Percentiles rank a stretch among this genome's conserved stretches.
These are phyloP conservation scores for Colletes collaris DNA, from an alignment of 2,888 invertebrate genomes.

Conservation along the genomic window DNA sequence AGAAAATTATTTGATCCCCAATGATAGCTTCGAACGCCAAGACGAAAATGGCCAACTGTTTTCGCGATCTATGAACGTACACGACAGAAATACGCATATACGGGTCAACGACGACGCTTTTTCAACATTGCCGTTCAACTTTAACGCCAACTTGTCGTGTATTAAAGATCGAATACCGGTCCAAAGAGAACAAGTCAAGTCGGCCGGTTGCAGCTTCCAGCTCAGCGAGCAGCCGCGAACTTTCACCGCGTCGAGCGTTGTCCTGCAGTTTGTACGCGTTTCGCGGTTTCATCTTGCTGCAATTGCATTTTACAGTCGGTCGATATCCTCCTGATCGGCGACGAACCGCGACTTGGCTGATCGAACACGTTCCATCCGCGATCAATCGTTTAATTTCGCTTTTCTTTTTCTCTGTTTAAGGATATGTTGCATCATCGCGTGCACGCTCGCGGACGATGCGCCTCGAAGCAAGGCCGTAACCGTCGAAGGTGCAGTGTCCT, in stretches of 20 bases:
- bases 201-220: conserved; percentile 51
- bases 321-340: conserved; percentile 1
- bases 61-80: no score
- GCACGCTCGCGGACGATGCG: conserved; percentile 84
- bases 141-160: conserved; percentile 36
- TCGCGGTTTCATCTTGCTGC: conserved; percentile 19
- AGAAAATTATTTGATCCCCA: no score
- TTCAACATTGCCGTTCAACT: neutral
- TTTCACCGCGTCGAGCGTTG: conserved; percentile 70
- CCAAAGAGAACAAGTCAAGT: conserved; percentile 47
- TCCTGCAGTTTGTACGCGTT: conserved; percentile 56
- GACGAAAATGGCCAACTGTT: no score
- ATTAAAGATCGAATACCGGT: conserved; percentile 31
- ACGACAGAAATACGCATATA: no score
- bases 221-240: conserved; percentile 69
- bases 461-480: conserved; percentile 53
- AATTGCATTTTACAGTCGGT: conserved; percentile 4
- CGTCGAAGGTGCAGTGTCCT: conserved; percentile 56
- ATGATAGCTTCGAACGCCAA: no score
- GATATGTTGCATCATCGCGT: conserved; percentile 84
- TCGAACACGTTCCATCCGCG: neutral
- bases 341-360: neutral
- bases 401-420: conserved; percentile 83
- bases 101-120: neutral
- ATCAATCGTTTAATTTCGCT: neutral